These are phyloP conservation scores for Rallus crepitans DNA, from an alignment of 2,797 vertebrate species.

Conservation along the genomic window DNA sequence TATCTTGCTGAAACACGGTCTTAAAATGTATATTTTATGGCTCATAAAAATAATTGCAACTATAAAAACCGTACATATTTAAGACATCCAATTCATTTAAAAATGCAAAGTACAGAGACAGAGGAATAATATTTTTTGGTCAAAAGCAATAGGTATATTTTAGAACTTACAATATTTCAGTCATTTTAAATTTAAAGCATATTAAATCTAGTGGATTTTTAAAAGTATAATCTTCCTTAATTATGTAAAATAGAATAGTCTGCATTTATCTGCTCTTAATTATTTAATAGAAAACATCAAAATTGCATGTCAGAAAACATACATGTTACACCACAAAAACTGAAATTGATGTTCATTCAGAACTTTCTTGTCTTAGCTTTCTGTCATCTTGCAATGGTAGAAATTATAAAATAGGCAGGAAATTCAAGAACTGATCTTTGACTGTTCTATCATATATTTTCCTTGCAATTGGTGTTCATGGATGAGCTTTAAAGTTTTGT, in stretches of 20 bases:
- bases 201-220: not conserved
- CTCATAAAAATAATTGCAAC: not conserved
- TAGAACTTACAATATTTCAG: not conserved
- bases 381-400: not conserved
- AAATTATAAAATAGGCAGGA: not conserved
- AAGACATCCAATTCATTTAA: not conserved
- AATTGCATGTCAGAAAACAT: not conserved
- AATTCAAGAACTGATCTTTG: not conserved
- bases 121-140: not conserved
- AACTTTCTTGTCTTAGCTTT: not conserved
- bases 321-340: not conserved
- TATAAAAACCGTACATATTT: not conserved
- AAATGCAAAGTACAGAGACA: not conserved
- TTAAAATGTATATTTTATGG: not conserved
- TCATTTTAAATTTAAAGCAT: not conserved
- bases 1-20: not conserved
- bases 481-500: not conserved
- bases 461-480: not conserved
- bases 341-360: not conserved
- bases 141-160: not conserved
- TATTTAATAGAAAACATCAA: not conserved
- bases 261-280: not conserved
- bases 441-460: not conserved
- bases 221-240: not conserved
- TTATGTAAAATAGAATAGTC: not conserved